A percentile compares a stretch with the other conserved stretches of the same genome.
phyloP scores from a whole-genome alignment of 2,113 vertebrate genomes.

The Cochlearius cochlearius region DNA sequence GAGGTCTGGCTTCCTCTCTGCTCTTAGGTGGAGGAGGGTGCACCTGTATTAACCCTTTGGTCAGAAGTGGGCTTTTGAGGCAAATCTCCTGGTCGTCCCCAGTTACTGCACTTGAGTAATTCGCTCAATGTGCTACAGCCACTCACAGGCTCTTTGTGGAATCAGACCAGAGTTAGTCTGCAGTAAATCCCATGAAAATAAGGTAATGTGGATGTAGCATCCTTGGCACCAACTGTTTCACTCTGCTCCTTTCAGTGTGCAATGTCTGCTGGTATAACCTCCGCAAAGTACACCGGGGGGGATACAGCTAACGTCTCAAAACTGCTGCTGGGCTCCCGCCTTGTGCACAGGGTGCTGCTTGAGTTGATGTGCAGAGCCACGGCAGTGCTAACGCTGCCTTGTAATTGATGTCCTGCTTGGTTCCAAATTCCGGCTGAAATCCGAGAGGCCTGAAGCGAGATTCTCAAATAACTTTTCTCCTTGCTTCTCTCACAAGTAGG shows the following conservation, averaged over 20 bases:
- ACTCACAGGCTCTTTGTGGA: background rate
- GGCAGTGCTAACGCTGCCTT: background rate
- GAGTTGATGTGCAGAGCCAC: background rate
- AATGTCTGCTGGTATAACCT: background rate
- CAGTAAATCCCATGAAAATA: background rate
- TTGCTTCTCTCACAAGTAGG: background rate
- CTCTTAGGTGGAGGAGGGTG: background rate
- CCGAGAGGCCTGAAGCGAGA: background rate
- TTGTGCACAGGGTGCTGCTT: background rate
- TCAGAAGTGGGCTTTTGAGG: background rate
- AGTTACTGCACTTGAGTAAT: background rate
- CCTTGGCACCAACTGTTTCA: background rate
- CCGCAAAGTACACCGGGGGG: accelerated
- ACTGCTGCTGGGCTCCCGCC: background rate
- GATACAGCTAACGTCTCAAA: accelerated
- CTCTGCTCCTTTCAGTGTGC: background rate
- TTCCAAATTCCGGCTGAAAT: background rate
- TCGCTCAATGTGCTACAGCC: background rate
- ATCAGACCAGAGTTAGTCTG: background rate
- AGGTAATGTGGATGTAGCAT: background rate
- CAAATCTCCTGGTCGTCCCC: background rate
- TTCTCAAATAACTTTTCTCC: background rate
- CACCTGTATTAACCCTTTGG: background rate
- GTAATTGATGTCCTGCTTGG: background rate
- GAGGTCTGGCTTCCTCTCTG: background rate